Evolutionary conservation across 2,888 invertebrate genomes (phyloP), one percentile per base, ranked within the genome.

Genomic region (Cataglyphis cursor): DNA sequence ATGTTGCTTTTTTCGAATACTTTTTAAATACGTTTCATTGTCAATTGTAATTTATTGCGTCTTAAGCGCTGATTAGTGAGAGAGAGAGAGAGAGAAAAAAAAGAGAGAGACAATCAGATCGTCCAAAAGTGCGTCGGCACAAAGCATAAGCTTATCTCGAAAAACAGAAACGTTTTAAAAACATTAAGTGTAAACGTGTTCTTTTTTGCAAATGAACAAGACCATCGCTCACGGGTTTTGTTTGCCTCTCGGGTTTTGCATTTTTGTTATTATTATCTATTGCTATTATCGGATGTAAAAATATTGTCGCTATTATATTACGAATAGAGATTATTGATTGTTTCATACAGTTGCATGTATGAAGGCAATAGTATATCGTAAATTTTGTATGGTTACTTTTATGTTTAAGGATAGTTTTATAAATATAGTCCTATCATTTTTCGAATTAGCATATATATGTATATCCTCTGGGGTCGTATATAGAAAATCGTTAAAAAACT

Each of bases 21-120:
- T 78, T 15, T 35, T 3, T 28, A 59, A 59, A 3, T 12, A 61
- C 5, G 18, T 74, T 65, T 38, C 21, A 24, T 59, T 59, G 72
- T 64, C 61, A 57, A 84, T 83, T 65, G 65, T 90, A 89, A 90
- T 86, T 89, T 89, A 85, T 90, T 89, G 73, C n/a, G 6, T n/a
- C 18, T 64, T 74, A 41, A 48, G 51, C 9, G 59, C 18, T 38
- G 28, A 44, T 12, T 35, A 28, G 21, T 65, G 51, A 65, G 35
- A 38, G n/a, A 51, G 48, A 51, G 12, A 41, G 41, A 41, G 12
- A 15, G 41, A 64, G 38, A 38, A 35, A 0, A 35, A 0, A 35
- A 4, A 35, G 35, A 35, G 6, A 61, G 28, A 61, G 31, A 59
- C 12, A 35, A 24, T 44, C 24, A 0, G 21, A 18, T 44, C 24